Base-by-base conservation (phyloP, 37 sponge, comb jelly and placozoan species). In the Bolinopsis microptera region DNA sequence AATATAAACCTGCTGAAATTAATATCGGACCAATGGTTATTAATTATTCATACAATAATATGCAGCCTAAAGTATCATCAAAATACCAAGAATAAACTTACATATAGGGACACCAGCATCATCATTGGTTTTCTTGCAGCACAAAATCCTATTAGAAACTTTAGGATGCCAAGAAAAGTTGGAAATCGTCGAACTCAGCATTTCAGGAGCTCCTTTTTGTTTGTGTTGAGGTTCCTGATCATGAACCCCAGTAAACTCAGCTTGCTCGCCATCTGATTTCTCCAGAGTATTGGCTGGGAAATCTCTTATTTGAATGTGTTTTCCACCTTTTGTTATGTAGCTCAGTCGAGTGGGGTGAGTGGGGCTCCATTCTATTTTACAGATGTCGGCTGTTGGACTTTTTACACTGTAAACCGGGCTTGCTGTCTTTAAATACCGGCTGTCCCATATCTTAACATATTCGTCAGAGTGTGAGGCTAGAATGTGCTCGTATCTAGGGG, bases 121-220 rank as follows among this genome's bases (percentile, higher is more conserved):
- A 36, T 86, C 28, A 40, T 24, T 23, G 18, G 90, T 34, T 40
- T 34, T 38, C 26, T 86, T 86, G 26, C 90, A 86, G 90, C 90
- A 86, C 25, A 86, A 30, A 26, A 86, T 39, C 48, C 61, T 38
- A 26, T 86, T 86, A 5, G 90, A 26, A 23, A 41, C 24, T 23
- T 40, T 41, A 41, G 90, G 90, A 26, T 86, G 90, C 90, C 90
- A 86, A 23, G 90, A 38, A 41, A 86, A 86, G 26, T 86, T 86
- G 0, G 90, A 86, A 28, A 86, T 86, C 0, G 41, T 86, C 21
- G 61, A 39, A 21, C 28, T 16, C 16, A 27, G 2, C 90, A 86
- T 86, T 0, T 86, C 61, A 24, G 90, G 90, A n/a, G 35, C 90
- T n/a, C 90, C 30, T 34, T 86, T 86, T 38, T 86, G 90, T 26